These are phyloP conservation scores for Tipula helvola DNA, from an alignment of 2,888 invertebrate species.

Conservation along the genomic window DNA sequence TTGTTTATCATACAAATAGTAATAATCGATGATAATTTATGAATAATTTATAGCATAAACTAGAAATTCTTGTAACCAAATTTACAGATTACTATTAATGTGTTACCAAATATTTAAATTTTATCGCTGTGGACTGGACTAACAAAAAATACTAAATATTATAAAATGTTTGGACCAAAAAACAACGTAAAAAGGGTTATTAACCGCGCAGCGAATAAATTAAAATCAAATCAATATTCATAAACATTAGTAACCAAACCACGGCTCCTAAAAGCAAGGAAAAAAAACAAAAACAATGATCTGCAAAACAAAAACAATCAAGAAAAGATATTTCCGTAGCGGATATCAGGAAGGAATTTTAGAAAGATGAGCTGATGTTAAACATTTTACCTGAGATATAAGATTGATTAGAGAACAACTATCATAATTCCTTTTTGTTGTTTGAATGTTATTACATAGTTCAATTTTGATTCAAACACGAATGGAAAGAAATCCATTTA, in stretches of 20 bases:
- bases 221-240: neutral
- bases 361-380: neutral
- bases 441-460: neutral
- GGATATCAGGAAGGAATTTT: neutral
- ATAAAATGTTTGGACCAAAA: neutral
- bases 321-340: neutral
- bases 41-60: neutral
- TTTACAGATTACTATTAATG: neutral
- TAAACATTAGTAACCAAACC: neutral
- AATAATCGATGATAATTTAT: neutral
- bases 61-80: neutral
- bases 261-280: neutral
- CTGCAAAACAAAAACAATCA: neutral
- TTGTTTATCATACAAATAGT: neutral
- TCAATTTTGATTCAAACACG: neutral
- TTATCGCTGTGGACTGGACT: neutral
- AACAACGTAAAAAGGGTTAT: neutral
- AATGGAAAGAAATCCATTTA: neutral
- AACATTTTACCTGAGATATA: neutral
- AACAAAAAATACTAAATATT: neutral
- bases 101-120: neutral
- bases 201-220: neutral
- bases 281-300: neutral
- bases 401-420: neutral
- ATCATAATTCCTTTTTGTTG: neutral